phyloP scores from a whole-genome alignment of 2,888 invertebrate genomes.

The Syrphus vitripennis region DNA sequence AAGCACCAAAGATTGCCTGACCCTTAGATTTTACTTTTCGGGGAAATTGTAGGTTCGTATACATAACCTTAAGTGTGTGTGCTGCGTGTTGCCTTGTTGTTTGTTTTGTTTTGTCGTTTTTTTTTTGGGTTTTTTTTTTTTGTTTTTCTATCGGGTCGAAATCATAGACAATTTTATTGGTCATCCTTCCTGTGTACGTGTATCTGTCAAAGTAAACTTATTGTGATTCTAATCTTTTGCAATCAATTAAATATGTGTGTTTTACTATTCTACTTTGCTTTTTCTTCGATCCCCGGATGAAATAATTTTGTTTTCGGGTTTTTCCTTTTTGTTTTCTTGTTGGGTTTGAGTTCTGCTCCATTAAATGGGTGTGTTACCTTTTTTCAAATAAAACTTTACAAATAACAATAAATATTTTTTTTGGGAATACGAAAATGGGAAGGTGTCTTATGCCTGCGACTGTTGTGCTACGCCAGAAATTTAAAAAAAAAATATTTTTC shows the following conservation, averaged over 20 bases:
- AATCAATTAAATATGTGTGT: constrained; percentile 9
- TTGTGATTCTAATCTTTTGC: constrained; percentile 28
- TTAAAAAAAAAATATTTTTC: no score
- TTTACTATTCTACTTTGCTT: neutral
- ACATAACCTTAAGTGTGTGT: constrained; percentile 7
- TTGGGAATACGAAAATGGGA: no score
- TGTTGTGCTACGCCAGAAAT: no score
- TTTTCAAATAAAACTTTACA: neutral
- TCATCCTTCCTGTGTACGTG: constrained; percentile 37
- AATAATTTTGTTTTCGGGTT: neutral
- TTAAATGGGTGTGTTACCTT: neutral
- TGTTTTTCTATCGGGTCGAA: neutral
- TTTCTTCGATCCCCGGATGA: neutral
- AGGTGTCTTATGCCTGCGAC: no score
- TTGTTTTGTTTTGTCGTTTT: neutral
- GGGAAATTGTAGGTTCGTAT: neutral
- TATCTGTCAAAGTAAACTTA: constrained; percentile 29
- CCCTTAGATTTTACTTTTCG: neutral
- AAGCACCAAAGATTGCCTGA: neutral
- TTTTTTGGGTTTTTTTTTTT: neutral
- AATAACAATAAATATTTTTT: neutral
- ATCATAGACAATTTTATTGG: constrained; percentile 34
- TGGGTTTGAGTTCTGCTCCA: neutral
- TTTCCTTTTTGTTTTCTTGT: neutral
- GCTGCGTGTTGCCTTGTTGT: constrained; percentile 19